Base-by-base conservation (phyloP, 2,113 vertebrate genomes). In the Psilopsiagon aurifrons region DNA sequence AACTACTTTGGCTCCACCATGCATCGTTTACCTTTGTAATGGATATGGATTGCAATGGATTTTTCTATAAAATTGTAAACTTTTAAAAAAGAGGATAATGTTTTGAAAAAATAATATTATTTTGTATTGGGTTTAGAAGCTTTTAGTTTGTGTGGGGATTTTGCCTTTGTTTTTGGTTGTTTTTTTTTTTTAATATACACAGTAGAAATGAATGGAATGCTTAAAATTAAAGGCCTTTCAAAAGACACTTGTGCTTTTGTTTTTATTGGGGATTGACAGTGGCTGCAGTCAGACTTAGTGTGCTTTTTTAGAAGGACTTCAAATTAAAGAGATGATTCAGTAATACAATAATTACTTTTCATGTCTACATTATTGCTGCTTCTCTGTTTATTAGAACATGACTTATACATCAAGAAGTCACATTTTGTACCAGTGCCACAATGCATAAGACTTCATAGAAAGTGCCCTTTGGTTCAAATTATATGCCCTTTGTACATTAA, bases 401-500 rank as follows among this genome's bases (percentile, higher is more conserved):
- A 88, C 71, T 59, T 90, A 24, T 54, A 55, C 37, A 63, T 83
- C 92, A 95, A 90, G 62, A 78, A 91, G 43, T 75, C 74, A 76
- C 85, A 87, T 81, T 93, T 93, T 87, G 52, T 87, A 51, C 39
- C 17, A 69, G 63, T 20, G 37, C 37, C 83, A 41, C 57, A 76
- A 62, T 39, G n/a, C 31, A 13, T 86, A 92, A 96, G 86, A 84
- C 89, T 86, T 86, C 47, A 37, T 31, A 31, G 43, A 88, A 88
- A 92, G 70, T 94, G 43, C 44, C 89, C 85, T 97, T 97, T 95
- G 94, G 95, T 96, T 83, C 93, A 96, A 96, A 97, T 96, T 95
- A 95, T 76, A 90, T 17, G 54, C 66, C 81, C 76, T 94, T 94
- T 79, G 90, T 87, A 94, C 55, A 93, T 76, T 25, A 24, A 76